Conservation (phyloP, 2,113 vertebrate species). For the Oxyura jamaicensis region DNA sequence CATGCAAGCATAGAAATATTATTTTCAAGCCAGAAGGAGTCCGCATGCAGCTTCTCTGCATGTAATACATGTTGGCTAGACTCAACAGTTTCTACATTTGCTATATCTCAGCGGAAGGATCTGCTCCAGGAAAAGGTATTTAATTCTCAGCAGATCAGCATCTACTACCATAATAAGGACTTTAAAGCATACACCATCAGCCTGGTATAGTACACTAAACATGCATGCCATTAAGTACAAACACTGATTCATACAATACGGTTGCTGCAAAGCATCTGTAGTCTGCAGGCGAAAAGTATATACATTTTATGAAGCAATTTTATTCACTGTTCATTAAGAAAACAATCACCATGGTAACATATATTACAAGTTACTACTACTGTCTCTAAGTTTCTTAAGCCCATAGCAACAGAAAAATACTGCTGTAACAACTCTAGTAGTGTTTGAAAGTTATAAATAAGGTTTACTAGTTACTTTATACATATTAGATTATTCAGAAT, state of each 20-base stretch:
- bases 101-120: neutral
- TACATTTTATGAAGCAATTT: slow-evolving; percentile 50
- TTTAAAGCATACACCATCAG: neutral
- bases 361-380: slow-evolving; percentile 12
- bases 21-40: neutral
- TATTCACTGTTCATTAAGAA: slow-evolving; percentile 45
- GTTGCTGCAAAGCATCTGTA: neutral
- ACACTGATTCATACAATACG: neutral
- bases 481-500: neutral
- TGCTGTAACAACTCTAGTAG: neutral
- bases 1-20: neutral
- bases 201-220: neutral
- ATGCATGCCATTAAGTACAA: neutral
- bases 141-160: neutral
- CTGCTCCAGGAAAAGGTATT: neutral
- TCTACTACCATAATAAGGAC: neutral
- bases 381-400: neutral
- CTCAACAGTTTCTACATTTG: neutral
- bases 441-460: neutral
- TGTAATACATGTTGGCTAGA: neutral
- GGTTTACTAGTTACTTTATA: neutral
- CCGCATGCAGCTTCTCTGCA: neutral
- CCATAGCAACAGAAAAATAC: neutral
- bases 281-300: neutral
- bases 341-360: slow-evolving; percentile 48